Evolutionary conservation across 2,888 invertebrate species (phyloP).

Genomic region (Lamellibrachia columna): DNA sequence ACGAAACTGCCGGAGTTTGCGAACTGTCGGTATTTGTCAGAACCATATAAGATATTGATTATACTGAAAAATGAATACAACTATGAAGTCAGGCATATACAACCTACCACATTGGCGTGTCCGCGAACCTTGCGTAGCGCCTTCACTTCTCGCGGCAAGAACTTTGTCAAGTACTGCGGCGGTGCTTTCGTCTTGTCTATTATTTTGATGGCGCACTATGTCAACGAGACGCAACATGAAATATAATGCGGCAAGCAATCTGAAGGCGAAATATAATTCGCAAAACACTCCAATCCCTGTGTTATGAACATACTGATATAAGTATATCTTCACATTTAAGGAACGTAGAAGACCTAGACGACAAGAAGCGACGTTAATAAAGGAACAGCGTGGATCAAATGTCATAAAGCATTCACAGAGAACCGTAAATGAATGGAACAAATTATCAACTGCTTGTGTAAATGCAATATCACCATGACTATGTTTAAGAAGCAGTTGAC

Average conservation of each 20-base stretch:
- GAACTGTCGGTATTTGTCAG: too few relatives aligned
- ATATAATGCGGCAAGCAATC: not conserved
- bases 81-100: too few relatives aligned
- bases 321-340: not conserved
- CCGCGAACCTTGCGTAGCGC: not conserved
- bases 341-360: not conserved
- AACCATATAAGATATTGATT: too few relatives aligned
- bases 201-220: not conserved
- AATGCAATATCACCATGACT: too few relatives aligned
- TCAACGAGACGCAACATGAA: not conserved
- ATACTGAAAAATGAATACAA: too few relatives aligned
- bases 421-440: too few relatives aligned
- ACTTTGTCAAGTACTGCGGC: not conserved
- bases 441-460: too few relatives aligned
- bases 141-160: not conserved
- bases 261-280: not conserved
- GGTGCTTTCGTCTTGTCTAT: not conserved
- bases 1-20: too few relatives aligned
- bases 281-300: not conserved
- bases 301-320: not conserved
- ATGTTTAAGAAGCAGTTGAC: too few relatives aligned
- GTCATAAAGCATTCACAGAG: too few relatives aligned
- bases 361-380: not conserved
- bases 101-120: not conserved
- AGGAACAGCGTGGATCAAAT: not conserved